phyloP scores from a whole-genome alignment of 2,113 vertebrate genomes.

The Anhinga rufa region DNA sequence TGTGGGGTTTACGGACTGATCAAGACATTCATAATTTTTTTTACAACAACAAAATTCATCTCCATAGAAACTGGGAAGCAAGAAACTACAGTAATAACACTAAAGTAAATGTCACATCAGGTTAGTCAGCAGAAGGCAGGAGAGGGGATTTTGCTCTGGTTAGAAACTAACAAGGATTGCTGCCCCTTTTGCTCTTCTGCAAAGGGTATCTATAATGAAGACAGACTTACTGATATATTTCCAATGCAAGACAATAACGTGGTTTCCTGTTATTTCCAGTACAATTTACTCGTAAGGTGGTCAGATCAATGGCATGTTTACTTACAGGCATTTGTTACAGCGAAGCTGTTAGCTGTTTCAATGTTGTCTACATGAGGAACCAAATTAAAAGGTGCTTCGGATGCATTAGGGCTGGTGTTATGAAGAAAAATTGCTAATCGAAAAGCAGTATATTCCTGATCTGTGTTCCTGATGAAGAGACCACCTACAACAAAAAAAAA shows the following conservation, averaged over 20 bases:
- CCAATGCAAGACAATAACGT: not conserved
- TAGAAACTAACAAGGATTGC: constrained; percentile 16
- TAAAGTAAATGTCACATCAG: constrained; percentile 63
- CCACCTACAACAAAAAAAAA: constrained; percentile 78
- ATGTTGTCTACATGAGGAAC: constrained; percentile 99
- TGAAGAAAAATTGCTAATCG: constrained; percentile 98
- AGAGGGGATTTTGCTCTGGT: constrained; percentile 12
- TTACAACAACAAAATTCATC: constrained; percentile 60
- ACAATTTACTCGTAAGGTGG: constrained; percentile 36
- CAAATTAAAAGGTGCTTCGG: constrained; percentile 98
- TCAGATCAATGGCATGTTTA: constrained; percentile 56
- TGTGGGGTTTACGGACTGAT: not conserved
- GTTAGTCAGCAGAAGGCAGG: constrained; percentile 56
- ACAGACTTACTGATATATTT: not conserved
- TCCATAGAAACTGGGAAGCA: constrained; percentile 47
- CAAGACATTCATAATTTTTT: constrained; percentile 13
- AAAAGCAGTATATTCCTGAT: constrained; percentile 99
- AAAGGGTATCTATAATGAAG: not conserved
- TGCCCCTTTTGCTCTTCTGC: constrained; percentile 1
- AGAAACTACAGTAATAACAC: constrained; percentile 53
- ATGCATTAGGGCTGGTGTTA: constrained; percentile 98
- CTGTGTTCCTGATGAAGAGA: constrained; percentile 98
- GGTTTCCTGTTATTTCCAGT: not conserved
- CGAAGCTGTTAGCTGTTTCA: constrained; percentile 99
- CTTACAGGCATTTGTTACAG: constrained; percentile 99